These are phyloP conservation scores for Salvelinus alpinus DNA, from an alignment of 2,113 vertebrate genomes.

Conservation along the genomic window DNA sequence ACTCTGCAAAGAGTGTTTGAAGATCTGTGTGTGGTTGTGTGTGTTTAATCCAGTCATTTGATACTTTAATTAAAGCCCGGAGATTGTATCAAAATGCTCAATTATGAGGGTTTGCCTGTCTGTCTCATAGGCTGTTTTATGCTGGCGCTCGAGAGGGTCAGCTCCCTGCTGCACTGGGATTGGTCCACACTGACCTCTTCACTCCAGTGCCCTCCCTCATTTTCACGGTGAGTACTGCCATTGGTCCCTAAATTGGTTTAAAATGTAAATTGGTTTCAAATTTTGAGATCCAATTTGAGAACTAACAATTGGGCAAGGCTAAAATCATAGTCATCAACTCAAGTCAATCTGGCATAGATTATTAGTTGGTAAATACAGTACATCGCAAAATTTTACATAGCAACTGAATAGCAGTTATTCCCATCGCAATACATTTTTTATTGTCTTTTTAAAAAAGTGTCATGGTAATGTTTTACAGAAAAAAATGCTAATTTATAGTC, in stretches of 20 bases:
- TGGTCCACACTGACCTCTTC: slow-evolving; percentile 74
- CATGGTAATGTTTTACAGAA: too few species aligned
- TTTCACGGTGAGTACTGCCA: slow-evolving; percentile 67
- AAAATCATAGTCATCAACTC: too few species aligned
- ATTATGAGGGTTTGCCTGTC: too few species aligned
- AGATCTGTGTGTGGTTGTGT: background rate
- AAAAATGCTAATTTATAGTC: too few species aligned
- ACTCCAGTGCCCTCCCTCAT: slow-evolving; percentile 76
- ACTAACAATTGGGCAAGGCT: too few species aligned
- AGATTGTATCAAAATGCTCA: background rate
- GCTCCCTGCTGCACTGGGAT: slow-evolving; percentile 70
- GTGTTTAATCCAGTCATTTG: slow-evolving; percentile 19
- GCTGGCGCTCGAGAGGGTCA: slow-evolving; percentile 74
- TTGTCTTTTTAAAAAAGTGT: background rate
- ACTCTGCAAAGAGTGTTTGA: background rate
- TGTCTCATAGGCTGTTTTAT: slow-evolving; percentile 66
- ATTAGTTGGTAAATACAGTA: too few species aligned
- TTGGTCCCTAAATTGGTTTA: too few species aligned
- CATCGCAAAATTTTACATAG: too few species aligned
- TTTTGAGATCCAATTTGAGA: too few species aligned
- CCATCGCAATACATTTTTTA: background rate
- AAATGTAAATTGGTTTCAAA: too few species aligned
- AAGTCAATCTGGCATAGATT: too few species aligned
- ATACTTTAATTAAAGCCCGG: background rate
- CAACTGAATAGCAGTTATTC: background rate